These are phyloP conservation scores for Brachyopa scutellaris DNA, from an alignment of 2,888 invertebrate genomes.

Conservation along the genomic window DNA sequence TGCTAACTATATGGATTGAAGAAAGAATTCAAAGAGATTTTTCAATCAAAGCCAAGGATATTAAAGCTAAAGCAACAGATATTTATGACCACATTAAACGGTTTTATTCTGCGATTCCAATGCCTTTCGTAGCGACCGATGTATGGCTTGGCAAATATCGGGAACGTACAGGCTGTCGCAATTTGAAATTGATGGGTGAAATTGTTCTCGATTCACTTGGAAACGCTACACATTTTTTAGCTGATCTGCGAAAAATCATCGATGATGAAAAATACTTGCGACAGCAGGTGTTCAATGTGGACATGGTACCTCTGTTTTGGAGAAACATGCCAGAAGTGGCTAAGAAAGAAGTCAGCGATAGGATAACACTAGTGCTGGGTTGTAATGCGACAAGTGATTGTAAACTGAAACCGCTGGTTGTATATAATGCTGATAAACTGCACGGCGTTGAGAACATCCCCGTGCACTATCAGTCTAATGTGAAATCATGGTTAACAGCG, in stretches of 20 bases:
- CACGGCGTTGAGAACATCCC: neutral
- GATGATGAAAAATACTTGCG: neutral
- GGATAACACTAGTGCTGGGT: neutral
- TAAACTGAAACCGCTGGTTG: neutral
- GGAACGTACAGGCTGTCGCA: neutral
- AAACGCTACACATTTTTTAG: too few relatives aligned
- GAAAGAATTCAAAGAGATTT: conserved; percentile 30
- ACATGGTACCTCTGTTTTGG: conserved; percentile 74
- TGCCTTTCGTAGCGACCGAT: conserved; percentile 27
- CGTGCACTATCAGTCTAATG: neutral
- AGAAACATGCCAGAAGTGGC: conserved; percentile 75
- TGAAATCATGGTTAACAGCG: neutral
- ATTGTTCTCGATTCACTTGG: neutral
- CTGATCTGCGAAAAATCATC: too few relatives aligned
- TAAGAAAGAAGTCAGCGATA: neutral
- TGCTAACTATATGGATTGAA: neutral
- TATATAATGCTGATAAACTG: neutral
- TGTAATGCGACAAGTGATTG: neutral
- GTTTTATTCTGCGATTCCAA: neutral
- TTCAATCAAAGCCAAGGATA: conserved; percentile 16
- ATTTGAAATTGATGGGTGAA: neutral
- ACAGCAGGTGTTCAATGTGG: conserved; percentile 14
- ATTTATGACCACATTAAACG: conserved; percentile 3
- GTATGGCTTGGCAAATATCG: conserved; percentile 74
- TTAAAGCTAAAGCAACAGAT: neutral